Evolutionary conservation across 2,888 invertebrate species (phyloP).

Genomic region (Sphaerophoria rueppellii): DNA sequence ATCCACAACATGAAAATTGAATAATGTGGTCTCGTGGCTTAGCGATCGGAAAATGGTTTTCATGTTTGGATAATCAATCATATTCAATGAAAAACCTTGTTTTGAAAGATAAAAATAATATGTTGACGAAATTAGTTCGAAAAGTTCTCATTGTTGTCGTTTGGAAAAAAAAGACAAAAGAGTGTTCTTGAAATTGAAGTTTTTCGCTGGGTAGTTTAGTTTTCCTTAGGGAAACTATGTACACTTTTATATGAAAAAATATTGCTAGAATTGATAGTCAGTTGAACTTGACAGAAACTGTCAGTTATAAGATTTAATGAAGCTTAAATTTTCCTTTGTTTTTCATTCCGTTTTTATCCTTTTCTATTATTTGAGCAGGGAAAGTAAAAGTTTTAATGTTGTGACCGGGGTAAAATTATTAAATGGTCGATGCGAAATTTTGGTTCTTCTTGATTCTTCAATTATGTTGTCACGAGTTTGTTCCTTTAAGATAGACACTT

Average conservation of each 20-base stretch:
- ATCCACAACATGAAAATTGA: slow-evolving; percentile 39
- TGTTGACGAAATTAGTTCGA: slow-evolving; percentile 64
- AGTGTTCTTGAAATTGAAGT: slow-evolving; percentile 23
- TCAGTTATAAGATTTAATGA: slow-evolving; percentile 72
- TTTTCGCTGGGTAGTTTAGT: slow-evolving; percentile 36
- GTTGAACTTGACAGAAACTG: slow-evolving; percentile 74
- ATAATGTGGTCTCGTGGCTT: slow-evolving; percentile 42
- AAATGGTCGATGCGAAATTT: too few species aligned
- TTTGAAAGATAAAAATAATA: slow-evolving; percentile 62
- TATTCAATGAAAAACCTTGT: slow-evolving; percentile 57
- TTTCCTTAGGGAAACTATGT: background rate
- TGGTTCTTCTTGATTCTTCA: too few species aligned
- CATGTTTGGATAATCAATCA: slow-evolving; percentile 64
- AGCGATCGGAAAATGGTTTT: slow-evolving; percentile 11
- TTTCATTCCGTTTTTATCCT: background rate
- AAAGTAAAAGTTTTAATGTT: too few species aligned
- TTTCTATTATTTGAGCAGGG: too few species aligned
- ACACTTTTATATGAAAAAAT: background rate
- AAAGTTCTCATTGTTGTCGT: slow-evolving; percentile 53
- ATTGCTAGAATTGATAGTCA: slow-evolving; percentile 52
- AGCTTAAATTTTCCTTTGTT: slow-evolving; percentile 10
- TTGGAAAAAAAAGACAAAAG: background rate
- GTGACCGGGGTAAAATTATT: too few species aligned
- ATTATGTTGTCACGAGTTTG: too few species aligned
- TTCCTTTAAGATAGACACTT: too few species aligned